These are phyloP conservation scores for Natator depressus DNA, from an alignment of 2,113 vertebrate genomes.

Conservation along the genomic window DNA sequence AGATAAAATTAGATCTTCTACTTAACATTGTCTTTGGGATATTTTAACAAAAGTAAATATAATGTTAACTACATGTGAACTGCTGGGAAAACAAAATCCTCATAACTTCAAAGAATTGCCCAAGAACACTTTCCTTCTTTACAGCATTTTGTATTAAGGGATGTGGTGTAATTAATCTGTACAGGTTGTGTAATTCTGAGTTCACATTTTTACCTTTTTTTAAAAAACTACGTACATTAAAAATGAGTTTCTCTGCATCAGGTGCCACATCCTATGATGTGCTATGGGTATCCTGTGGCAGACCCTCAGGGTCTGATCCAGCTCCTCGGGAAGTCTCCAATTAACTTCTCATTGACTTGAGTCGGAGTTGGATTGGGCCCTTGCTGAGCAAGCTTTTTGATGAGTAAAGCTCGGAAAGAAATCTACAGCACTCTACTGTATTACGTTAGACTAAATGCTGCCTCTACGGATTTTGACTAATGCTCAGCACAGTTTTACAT, in stretches of 20 bases:
- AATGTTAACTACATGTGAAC: background rate
- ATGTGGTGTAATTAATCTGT: background rate
- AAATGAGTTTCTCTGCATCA: background rate
- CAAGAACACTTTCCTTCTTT: background rate
- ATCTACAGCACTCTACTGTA: background rate
- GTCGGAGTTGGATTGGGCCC: background rate
- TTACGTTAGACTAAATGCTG: background rate
- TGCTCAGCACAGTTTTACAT: conserved; percentile 28
- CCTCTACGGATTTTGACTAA: conserved; percentile 43
- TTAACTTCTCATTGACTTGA: background rate
- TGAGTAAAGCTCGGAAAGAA: conserved; percentile 3
- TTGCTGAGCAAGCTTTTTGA: conserved; percentile 4
- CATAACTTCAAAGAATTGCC: background rate
- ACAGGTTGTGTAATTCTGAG: background rate
- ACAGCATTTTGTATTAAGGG: background rate
- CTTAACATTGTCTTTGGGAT: background rate
- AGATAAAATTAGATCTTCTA: background rate
- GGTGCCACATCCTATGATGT: background rate
- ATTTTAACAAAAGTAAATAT: background rate
- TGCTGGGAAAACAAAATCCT: background rate
- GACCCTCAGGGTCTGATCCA: background rate
- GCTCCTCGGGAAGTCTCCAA: background rate
- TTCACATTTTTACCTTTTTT: background rate
- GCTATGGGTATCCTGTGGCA: background rate
- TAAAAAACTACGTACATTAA: background rate